Evolutionary conservation across 2,113 vertebrate species (phyloP), one percentile per base, ranked within the genome.

Genomic region (Formicarius rufipectus): DNA sequence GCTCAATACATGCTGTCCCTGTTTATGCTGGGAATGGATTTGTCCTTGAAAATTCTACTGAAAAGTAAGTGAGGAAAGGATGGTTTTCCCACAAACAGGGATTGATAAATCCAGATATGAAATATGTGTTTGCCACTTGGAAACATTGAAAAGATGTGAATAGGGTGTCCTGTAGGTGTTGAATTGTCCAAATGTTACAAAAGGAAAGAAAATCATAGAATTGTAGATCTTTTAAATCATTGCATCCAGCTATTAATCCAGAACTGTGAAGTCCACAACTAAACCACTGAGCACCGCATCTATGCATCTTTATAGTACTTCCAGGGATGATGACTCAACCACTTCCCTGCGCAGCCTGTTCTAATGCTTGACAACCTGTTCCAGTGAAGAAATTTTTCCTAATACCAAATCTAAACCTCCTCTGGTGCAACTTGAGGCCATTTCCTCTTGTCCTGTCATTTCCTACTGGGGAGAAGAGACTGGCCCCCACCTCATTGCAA

Each of bases 131-230:
- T 67, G 27, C 13, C 30, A 24, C 52, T 80, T 62, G 37, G 20
- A 79, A 90, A 50, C n/a, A 71, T 3, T 52, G 52, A 52, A 76
- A 87, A 94, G 12, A 62, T 24, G 4, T 28, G 25, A 52, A 20
- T 45, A 50, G 66, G 30, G 2, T 90, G 64, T 80, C 35, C 33
- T 63, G 2, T 55, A 60, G 25, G 12, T 50, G 25, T 75, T 56
- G 21, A 80, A 19, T 22, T 62, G 17, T 50, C 22, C 2, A 14
- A 73, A 44, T 0, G 0, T 68, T 27, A 21, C 19, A 27, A 14
- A 58, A 63, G 47, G 47, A 78, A 86, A 66, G 21, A 53, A 81
- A 78, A 35, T 33, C 16, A 40, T 27, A 6, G 3, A 30, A 40
- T 35, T 3, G 1, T 7, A 55, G 42, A 44, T 7, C 10, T 10